These are phyloP conservation scores for Arrhamphus sclerolepis DNA, from an alignment of 2,797 vertebrate species.

Conservation along the genomic window DNA sequence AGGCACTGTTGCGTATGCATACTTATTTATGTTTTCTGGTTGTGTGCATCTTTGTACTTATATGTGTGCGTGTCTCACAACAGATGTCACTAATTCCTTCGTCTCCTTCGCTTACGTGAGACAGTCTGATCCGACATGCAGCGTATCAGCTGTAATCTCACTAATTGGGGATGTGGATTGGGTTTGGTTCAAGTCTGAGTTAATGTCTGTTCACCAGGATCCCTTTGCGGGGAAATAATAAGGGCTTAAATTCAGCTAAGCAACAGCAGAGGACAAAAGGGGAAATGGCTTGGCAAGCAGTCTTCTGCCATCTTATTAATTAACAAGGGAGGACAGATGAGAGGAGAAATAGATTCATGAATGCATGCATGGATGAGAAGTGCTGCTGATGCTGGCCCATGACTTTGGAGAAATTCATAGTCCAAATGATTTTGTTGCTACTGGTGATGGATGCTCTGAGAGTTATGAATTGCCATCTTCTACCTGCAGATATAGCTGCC, in stretches of 20 bases:
- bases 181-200: conserved; percentile 69
- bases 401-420: conserved; percentile 36
- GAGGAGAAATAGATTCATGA: conserved; percentile 45
- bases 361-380: conserved; percentile 40
- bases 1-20: conserved; percentile 10
- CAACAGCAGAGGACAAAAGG: conserved; percentile 66
- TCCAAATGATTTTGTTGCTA: conserved; percentile 24
- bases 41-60: conserved; percentile 11
- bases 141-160: conserved; percentile 67
- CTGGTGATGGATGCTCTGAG: conserved; percentile 20
- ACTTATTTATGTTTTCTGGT: conserved; percentile 10
- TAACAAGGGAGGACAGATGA: conserved; percentile 60
- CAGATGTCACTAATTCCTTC: conserved; percentile 63
- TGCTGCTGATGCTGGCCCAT: conserved; percentile 29
- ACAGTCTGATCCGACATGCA: conserved; percentile 41
- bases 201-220: conserved; percentile 66
- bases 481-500: conserved; percentile 3
- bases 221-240: conserved; percentile 72
- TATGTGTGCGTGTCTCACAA: conserved; percentile 28
- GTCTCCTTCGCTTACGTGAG: conserved; percentile 64
- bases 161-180: conserved; percentile 72
- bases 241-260: conserved; percentile 67
- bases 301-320: conserved; percentile 62
- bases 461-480: conserved; percentile 29
- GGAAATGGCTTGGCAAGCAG: conserved; percentile 59